These are phyloP conservation scores for Equus quagga DNA, from an alignment of 2,113 vertebrate species.

Conservation along the genomic window DNA sequence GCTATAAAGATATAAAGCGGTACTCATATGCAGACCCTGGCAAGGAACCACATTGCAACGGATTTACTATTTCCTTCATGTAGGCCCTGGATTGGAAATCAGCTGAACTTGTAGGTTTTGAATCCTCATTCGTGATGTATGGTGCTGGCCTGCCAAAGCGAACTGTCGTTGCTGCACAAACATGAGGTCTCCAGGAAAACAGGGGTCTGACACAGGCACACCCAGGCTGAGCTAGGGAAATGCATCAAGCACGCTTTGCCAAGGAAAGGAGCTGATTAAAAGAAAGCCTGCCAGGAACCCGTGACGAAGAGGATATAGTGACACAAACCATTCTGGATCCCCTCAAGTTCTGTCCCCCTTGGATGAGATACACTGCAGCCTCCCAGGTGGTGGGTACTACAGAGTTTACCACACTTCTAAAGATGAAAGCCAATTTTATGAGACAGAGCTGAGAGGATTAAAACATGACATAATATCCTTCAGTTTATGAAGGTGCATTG, in stretches of 20 bases:
- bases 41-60: neutral
- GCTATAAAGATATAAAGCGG: constrained; percentile 31
- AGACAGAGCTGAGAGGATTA: neutral
- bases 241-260: neutral
- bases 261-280: neutral
- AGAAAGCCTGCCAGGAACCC: neutral
- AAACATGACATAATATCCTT: neutral
- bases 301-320: neutral
- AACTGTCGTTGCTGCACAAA: constrained; percentile 22
- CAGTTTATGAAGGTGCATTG: neutral
- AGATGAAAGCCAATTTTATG: neutral
- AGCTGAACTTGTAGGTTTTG: constrained; percentile 54
- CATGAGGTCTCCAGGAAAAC: constrained; percentile 57
- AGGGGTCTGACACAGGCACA: neutral
- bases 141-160: neutral
- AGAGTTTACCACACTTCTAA: neutral
- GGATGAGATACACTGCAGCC: neutral
- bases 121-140: neutral
- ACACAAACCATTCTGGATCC: neutral
- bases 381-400: neutral
- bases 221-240: neutral
- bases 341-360: neutral
- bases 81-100: constrained; percentile 46
- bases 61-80: constrained; percentile 25
- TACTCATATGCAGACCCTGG: neutral